Evolutionary conservation across 1,140 invertebrate genomes (phyloP).

Genomic region (Galleria mellonella): DNA sequence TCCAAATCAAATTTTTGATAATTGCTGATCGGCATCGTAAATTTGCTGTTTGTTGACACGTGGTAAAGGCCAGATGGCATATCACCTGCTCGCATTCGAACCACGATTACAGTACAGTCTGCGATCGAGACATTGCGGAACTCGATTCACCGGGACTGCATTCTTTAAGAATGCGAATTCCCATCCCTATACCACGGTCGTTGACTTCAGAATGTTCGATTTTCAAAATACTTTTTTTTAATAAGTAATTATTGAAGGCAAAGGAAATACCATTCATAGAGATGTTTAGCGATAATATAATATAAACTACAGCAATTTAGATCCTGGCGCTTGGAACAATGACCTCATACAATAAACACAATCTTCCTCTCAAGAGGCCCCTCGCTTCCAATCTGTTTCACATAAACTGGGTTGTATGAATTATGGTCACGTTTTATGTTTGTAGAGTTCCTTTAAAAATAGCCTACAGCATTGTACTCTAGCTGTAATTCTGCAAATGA

Average conservation of each 20-base stretch:
- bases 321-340: slow-evolving; percentile 52
- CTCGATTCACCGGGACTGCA: slow-evolving; percentile 43
- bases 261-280: not conserved
- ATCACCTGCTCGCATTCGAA: slow-evolving; percentile 45
- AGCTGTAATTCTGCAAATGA: not conserved
- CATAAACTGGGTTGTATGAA: slow-evolving; percentile 18
- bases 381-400: slow-evolving; percentile 30
- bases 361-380: slow-evolving; percentile 32
- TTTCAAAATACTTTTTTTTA: slow-evolving; percentile 11
- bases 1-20: slow-evolving; percentile 43
- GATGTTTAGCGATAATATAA: slow-evolving; percentile 29
- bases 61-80: slow-evolving; percentile 46
- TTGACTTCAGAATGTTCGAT: slow-evolving; percentile 32
- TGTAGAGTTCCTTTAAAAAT: slow-evolving; percentile 1
- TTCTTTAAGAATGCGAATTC: slow-evolving; percentile 39
- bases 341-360: slow-evolving; percentile 55
- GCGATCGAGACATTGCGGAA: slow-evolving; percentile 31
- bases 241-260: not conserved
- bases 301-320: slow-evolving; percentile 37
- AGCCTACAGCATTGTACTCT: not conserved
- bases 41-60: slow-evolving; percentile 45
- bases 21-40: slow-evolving; percentile 38
- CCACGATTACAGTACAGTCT: slow-evolving; percentile 8
- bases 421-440: slow-evolving; percentile 8
- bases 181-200: slow-evolving; percentile 42